These are phyloP conservation scores for Drosophila falleni DNA, from an alignment of 2,888 invertebrate genomes.

Conservation along the genomic window DNA sequence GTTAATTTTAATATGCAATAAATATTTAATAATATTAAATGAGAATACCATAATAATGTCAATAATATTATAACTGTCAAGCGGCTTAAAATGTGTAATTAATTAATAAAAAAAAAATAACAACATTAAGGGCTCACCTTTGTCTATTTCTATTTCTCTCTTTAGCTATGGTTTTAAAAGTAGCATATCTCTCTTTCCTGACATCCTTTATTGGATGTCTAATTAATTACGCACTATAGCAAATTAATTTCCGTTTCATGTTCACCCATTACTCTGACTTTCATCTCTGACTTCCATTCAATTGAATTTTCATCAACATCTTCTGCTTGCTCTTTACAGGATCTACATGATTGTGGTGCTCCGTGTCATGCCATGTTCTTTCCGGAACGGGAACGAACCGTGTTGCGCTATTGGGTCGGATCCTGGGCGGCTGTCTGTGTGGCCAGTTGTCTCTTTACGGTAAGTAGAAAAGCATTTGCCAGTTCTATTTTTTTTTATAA, in stretches of 20 bases:
- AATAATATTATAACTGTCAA: constrained; percentile 3
- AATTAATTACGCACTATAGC: constrained; percentile 73
- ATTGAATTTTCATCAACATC: constrained; percentile 30
- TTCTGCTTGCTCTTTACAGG: constrained; percentile 70
- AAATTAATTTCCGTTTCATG: constrained; percentile 59
- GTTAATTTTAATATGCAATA: not conserved
- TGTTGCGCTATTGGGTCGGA: constrained; percentile 96
- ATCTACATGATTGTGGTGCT: constrained; percentile 91
- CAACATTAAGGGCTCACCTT: not conserved
- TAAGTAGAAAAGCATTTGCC: constrained; percentile 57
- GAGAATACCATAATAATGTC: not conserved
- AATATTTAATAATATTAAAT: constrained; percentile 3
- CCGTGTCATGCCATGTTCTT: constrained; percentile 98
- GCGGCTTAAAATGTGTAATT: constrained; percentile 39
- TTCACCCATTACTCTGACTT: constrained; percentile 15
- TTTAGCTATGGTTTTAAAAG: constrained; percentile 8
- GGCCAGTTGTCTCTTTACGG: constrained; percentile 95
- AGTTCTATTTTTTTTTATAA: not conserved
- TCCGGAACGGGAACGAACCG: constrained; percentile 91
- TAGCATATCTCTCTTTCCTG: constrained; percentile 5
- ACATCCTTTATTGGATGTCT: constrained; percentile 41
- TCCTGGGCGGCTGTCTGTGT: constrained; percentile 96
- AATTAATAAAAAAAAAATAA: constrained; percentile 1
- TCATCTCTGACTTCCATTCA: constrained; percentile 21
- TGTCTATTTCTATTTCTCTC: not conserved